Evolutionary conservation across 2,888 invertebrate species (phyloP).

Genomic region (Cephonodes hylas): DNA sequence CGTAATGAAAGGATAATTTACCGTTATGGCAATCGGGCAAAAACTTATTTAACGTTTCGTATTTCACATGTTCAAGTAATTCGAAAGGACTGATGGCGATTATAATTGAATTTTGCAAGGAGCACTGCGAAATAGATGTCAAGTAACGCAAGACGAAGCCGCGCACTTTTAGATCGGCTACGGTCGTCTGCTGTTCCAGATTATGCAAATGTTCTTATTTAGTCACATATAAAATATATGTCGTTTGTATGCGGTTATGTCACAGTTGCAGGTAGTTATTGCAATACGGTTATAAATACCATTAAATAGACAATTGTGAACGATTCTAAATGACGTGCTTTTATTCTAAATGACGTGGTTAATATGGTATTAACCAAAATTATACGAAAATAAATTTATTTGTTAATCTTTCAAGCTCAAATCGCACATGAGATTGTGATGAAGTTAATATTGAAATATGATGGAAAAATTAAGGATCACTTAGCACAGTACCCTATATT

Average conservation of each 20-base stretch:
- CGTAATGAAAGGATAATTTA: too few species aligned
- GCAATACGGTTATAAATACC: too few species aligned
- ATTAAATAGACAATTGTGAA: too few species aligned
- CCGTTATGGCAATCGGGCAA: not conserved
- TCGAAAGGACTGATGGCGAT: not conserved
- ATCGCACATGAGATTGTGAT: too few species aligned
- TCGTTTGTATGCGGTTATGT: not conserved
- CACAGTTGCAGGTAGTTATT: not conserved
- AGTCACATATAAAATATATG: not conserved
- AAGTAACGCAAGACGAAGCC: not conserved
- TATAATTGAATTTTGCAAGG: constrained; percentile 3
- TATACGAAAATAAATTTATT: too few species aligned
- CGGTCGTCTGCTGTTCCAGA: not conserved
- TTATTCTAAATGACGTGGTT: too few species aligned
- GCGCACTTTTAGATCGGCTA: not conserved
- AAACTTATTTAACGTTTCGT: not conserved
- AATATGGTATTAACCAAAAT: too few species aligned
- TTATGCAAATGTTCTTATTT: not conserved
- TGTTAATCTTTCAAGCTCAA: too few species aligned
- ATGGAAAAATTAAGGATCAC: too few species aligned
- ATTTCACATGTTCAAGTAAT: not conserved
- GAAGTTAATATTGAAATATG: too few species aligned
- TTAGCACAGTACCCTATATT: too few species aligned
- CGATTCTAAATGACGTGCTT: too few species aligned
- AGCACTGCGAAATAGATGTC: not conserved